Base-by-base conservation (phyloP, 2,113 vertebrate genomes). In the Burhinus bistriatus region DNA sequence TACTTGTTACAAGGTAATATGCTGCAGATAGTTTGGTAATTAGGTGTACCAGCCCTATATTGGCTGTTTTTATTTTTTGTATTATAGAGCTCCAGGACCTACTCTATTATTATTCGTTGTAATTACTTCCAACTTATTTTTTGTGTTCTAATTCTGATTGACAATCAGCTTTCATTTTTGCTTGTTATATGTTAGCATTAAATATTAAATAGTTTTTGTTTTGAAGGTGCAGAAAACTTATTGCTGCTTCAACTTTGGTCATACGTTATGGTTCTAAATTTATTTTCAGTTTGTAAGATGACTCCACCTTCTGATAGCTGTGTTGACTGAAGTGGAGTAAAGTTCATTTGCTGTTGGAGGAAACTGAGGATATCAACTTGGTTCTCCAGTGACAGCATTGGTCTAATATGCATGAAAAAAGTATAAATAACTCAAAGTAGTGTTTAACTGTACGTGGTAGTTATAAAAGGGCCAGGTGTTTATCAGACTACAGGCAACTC, bases 261-360 rank as follows among this genome's bases (percentile, higher is more conserved):
- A 20, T 75, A 34, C 25, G 26, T 93, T 79, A 79, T 61, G 47
- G 44, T 69, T 87, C 84, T 93, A 91, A 89, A 79, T 96, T 96
- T 91, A 75, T 89, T 93, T 95, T 87, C 32, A 8, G 15, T 87
- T 66, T 84, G 93, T 93, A 96, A 96, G 83, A 87, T 78, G 93
- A 95, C 47, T 78, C 84, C 40, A 32, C 70, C 29, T 95, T 78
- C 86, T 91, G 72, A 90, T 72, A 83, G 58, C 55, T 45, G 23
- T 76, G 58, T 81, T 87, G 72, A 44, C 76, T 89, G 27, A 95
- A 95, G 83, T 92, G 51, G 86, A 73, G 76, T 89, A 62, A 95
- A 93, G 91, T 95, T 96, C 80, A 81, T 73, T 84, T 95, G 42
- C 27, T 3, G 4, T 38, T 83, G 42, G 9, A 62, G 38, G 40